Conservation (phyloP, 2,113 vertebrate genomes). For the Chaetura pelagica region DNA sequence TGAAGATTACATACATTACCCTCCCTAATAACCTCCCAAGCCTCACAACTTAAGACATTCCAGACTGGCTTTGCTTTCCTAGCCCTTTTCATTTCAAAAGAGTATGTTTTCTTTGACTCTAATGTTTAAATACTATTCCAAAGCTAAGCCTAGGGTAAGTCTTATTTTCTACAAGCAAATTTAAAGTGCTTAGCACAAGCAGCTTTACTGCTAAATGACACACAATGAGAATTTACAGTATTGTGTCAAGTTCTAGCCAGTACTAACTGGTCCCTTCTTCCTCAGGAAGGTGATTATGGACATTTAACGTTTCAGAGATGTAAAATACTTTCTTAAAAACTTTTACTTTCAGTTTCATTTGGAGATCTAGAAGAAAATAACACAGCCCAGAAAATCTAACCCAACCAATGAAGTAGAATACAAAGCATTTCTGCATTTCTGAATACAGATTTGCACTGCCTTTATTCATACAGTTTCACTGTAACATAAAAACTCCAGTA, state of each 20-base stretch:
- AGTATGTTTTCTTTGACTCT: constrained; percentile 18
- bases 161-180: neutral
- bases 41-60: neutral
- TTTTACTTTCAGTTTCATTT: neutral
- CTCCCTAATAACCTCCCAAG: neutral
- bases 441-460: neutral
- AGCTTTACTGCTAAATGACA: neutral
- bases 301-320: neutral
- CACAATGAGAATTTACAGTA: neutral
- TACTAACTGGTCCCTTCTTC: neutral
- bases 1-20: neutral
- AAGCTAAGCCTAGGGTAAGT: neutral
- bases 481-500: neutral
- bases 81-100: constrained; percentile 1
- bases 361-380: neutral
- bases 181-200: neutral
- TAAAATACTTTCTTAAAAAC: neutral
- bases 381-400: neutral
- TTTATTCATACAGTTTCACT: neutral
- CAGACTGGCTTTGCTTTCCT: neutral
- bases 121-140: constrained; percentile 18
- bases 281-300: neutral
- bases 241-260: neutral
- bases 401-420: neutral
- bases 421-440: neutral